phyloP scores from a whole-genome alignment of 2,888 invertebrate genomes.

The Artemia sinica region DNA sequence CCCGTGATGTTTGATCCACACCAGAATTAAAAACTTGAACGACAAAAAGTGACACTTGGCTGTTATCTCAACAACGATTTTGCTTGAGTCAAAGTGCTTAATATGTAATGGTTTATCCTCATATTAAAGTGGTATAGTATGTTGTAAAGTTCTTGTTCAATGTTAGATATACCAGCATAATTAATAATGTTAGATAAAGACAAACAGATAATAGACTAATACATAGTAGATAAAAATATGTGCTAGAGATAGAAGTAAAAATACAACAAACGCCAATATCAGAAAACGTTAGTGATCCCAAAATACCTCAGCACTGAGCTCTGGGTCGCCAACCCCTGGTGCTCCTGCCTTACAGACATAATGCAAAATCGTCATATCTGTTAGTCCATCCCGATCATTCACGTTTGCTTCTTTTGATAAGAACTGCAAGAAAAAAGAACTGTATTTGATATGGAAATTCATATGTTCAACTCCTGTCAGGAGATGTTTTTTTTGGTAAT shows the following conservation, averaged over 20 bases:
- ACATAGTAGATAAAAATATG: neutral
- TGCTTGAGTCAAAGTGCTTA: no score
- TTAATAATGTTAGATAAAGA: no score
- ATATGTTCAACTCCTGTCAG: no score
- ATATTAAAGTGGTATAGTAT: neutral
- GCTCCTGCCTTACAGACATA: conserved; percentile 38
- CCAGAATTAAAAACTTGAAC: no score
- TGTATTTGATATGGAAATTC: no score
- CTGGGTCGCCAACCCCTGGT: conserved; percentile 31
- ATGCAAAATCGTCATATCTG: conserved; percentile 37
- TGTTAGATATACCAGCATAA: no score
- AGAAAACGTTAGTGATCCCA: neutral
- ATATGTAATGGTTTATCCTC: no score
- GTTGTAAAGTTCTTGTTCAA: no score
- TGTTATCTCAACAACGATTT: no score
- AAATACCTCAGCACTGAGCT: conserved; percentile 26
- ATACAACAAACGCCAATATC: neutral
- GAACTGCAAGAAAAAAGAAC: conserved; percentile 29
- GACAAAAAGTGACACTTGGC: no score
- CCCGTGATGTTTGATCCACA: no score
- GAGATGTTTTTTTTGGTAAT: no score
- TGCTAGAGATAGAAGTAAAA: neutral
- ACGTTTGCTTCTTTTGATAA: conserved; percentile 34
- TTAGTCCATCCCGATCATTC: conserved; percentile 36
- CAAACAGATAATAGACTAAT: neutral